Percentiles rank a stretch among this genome's conserved stretches.
These are phyloP conservation scores for Saguinus midas DNA, from an alignment of 2,113 vertebrate genomes.

Conservation along the genomic window DNA sequence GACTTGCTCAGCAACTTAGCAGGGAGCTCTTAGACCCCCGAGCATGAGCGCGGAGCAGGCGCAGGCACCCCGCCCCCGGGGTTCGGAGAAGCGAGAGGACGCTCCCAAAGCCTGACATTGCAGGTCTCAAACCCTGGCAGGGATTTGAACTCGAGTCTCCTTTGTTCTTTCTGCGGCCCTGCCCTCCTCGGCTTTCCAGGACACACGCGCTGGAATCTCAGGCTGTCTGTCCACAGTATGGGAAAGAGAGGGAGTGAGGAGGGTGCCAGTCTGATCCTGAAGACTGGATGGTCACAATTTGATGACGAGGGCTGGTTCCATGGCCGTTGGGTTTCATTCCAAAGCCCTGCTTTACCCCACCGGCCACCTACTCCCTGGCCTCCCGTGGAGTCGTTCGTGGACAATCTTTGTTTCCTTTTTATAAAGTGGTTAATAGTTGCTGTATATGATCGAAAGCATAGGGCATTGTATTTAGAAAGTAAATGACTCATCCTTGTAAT, in stretches of 20 bases:
- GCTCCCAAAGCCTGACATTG: background rate
- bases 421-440: background rate
- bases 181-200: background rate
- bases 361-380: background rate
- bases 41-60: background rate
- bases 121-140: rapidly evolving
- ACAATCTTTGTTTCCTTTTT: background rate
- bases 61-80: background rate
- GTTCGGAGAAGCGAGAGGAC: background rate
- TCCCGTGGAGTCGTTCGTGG: background rate
- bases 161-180: background rate
- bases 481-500: too few species aligned
- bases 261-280: background rate
- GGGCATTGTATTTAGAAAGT: background rate
- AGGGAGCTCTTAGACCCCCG: background rate
- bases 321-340: background rate
- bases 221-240: background rate
- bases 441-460: background rate
- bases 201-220: background rate
- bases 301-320: background rate
- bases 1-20: background rate
- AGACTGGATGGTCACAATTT: background rate
- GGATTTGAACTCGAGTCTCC: background rate
- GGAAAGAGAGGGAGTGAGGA: background rate
- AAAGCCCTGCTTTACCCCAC: background rate